Percentiles rank a stretch among this genome's conserved stretches.
These are phyloP conservation scores for Silurus asotus DNA, from an alignment of 2,113 vertebrate species.

Conservation along the genomic window DNA sequence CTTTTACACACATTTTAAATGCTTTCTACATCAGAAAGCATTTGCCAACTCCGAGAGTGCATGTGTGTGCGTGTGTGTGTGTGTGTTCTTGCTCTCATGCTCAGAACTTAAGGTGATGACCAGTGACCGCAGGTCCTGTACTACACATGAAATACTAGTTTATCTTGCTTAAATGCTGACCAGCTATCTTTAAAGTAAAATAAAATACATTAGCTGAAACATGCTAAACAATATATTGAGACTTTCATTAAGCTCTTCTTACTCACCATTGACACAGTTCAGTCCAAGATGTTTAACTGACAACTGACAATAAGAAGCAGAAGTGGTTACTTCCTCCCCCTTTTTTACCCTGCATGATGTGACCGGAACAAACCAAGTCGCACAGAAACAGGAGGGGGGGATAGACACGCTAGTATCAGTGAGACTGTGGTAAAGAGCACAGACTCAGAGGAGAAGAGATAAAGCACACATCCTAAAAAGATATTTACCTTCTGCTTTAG, in stretches of 20 bases:
- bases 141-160: background rate
- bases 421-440: background rate
- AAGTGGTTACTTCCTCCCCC: background rate
- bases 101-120: background rate
- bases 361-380: slow-evolving; percentile 40
- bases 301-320: slow-evolving; percentile 30
- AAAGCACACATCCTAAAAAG: slow-evolving; percentile 39
- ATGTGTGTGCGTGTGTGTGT: background rate
- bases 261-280: slow-evolving; percentile 31
- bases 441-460: slow-evolving; percentile 26
- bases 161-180: background rate
- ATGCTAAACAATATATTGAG: background rate
- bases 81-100: too few relatives aligned
- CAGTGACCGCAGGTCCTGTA: too few relatives aligned
- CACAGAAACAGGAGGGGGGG: background rate
- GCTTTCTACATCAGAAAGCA: slow-evolving; percentile 9
- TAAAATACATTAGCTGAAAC: background rate
- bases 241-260: background rate
- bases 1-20: slow-evolving; percentile 8
- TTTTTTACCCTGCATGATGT: slow-evolving; percentile 1
- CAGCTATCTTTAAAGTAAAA: background rate
- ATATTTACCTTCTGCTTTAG: slow-evolving; percentile 12
- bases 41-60: background rate
- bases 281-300: background rate
- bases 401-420: background rate